Conservation (phyloP, 1,140 invertebrate species). For the Orchesella cincta region DNA sequence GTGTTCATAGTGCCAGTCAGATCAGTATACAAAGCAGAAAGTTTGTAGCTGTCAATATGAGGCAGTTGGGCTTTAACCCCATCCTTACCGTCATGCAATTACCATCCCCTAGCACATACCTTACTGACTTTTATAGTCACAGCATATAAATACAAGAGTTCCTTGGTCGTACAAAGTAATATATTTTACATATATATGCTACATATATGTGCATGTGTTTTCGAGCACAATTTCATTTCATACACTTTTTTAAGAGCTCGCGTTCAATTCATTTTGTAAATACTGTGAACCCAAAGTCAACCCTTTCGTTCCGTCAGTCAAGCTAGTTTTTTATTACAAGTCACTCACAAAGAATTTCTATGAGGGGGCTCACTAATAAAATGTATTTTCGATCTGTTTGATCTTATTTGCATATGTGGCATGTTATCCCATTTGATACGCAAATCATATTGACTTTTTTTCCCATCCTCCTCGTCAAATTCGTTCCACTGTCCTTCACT, state of each 20-base stretch:
- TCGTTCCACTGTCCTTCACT: conserved; percentile 11
- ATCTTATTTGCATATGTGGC: conserved; percentile 28
- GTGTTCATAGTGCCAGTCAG: too few relatives aligned
- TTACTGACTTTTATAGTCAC: too few relatives aligned
- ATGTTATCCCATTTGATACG: conserved; percentile 24
- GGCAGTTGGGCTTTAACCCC: not conserved
- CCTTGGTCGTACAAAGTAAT: too few relatives aligned
- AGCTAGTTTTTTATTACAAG: not conserved
- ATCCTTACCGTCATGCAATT: too few relatives aligned
- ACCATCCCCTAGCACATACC: too few relatives aligned
- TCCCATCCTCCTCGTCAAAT: not conserved
- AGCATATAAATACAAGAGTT: too few relatives aligned
- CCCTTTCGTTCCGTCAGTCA: not conserved
- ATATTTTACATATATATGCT: not conserved
- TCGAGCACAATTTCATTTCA: too few relatives aligned
- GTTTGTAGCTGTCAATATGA: not conserved
- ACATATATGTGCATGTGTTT: not conserved
- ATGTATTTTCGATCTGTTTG: conserved; percentile 15
- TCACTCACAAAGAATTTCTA: not conserved
- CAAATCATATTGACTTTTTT: conserved; percentile 25
- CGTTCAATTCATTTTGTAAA: too few relatives aligned
- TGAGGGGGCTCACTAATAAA: not conserved
- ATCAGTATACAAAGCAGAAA: not conserved
- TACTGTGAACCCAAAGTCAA: not conserved
- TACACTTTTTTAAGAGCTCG: too few relatives aligned